phyloP scores from a whole-genome alignment of 2,113 vertebrate genomes.

The Tupaia chinensis region DNA sequence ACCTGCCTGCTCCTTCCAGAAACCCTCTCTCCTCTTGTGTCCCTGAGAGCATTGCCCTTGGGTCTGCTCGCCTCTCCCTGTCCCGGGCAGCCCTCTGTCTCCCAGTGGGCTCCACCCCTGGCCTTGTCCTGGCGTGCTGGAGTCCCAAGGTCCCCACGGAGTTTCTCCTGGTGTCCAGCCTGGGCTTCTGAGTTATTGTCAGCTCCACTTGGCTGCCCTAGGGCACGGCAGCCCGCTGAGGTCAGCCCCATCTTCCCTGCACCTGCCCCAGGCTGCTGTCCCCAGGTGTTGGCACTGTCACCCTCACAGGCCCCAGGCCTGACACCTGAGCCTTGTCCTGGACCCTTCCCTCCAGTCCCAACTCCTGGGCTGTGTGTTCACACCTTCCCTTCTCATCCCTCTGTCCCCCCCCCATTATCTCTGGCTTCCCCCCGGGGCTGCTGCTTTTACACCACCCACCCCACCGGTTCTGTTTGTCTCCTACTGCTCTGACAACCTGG shows the following conservation, averaged over 20 bases:
- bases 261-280: not conserved
- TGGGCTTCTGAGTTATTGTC: not conserved
- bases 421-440: not conserved
- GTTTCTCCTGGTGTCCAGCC: not conserved
- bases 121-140: not conserved
- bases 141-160: not conserved
- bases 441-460: too few species aligned
- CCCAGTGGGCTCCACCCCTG: not conserved
- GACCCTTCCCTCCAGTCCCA: not conserved
- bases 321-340: not conserved
- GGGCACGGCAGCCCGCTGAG: too few species aligned
- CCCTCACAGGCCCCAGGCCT: not conserved
- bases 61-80: not conserved
- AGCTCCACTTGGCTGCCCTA: too few species aligned
- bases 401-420: too few species aligned
- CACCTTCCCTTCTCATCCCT: not conserved
- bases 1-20: not conserved
- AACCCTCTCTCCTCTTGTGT: not conserved
- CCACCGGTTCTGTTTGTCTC: too few species aligned
- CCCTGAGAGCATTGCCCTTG: not conserved
- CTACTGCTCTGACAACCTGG: not conserved
- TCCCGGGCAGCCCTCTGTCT: not conserved
- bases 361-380: too few species aligned
- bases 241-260: not conserved
- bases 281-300: not conserved